Percentiles rank a stretch among this genome's conserved stretches.
These are phyloP conservation scores for Disparrhopalites patrizii DNA, from an alignment of 2,888 invertebrate genomes.

Conservation along the genomic window DNA sequence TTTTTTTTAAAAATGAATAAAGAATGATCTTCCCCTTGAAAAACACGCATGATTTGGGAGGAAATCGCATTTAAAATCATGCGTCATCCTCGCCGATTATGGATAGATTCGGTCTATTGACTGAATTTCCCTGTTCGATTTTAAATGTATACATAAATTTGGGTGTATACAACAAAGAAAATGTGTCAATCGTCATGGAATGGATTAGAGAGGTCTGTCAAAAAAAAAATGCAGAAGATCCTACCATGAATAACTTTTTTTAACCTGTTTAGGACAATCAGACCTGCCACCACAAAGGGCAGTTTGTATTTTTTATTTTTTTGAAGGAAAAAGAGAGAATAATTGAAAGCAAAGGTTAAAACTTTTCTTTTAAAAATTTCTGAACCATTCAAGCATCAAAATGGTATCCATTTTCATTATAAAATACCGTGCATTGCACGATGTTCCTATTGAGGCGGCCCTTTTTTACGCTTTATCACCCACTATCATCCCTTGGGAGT, in stretches of 20 bases:
- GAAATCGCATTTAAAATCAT: too few relatives aligned
- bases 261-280: too few relatives aligned
- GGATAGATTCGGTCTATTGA: conserved; percentile 10
- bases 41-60: too few relatives aligned
- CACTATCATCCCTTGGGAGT: too few relatives aligned
- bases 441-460: too few relatives aligned
- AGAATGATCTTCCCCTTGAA: too few relatives aligned
- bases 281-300: too few relatives aligned
- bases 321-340: too few relatives aligned
- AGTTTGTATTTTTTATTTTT: too few relatives aligned
- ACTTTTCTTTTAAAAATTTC: conserved; percentile 27
- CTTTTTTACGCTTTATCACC: too few relatives aligned
- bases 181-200: conserved; percentile 33
- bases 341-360: not conserved
- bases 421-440: too few relatives aligned
- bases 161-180: not conserved
- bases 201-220: not conserved
- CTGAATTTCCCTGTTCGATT: not conserved
- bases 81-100: not conserved
- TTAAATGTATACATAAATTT: not conserved
- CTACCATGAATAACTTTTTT: not conserved
- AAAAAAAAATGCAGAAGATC: not conserved
- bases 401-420: conserved; percentile 22
- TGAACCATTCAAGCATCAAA: conserved; percentile 30
- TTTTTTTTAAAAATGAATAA: too few relatives aligned